Base-by-base conservation (phyloP, 2,888 invertebrate species). In the Drosophila phalerata region DNA sequence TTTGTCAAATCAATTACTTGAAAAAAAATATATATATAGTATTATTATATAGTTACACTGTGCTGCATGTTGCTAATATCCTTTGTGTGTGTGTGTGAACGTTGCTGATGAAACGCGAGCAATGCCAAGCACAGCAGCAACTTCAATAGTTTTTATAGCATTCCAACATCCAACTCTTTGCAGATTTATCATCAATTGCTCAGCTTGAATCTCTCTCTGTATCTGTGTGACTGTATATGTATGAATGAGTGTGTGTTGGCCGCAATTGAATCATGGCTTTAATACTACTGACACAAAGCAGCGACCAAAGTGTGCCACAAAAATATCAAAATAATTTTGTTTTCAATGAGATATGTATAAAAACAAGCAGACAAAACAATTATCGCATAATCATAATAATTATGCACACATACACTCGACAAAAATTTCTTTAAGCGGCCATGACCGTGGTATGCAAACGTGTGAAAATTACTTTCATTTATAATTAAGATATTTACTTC, bases 121-220 rank as follows among this genome's bases (percentile, higher is more conserved):
- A 77, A 65, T 77, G 77, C 32, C 61, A 62, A 55, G 51, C 64
- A 34, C 5, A 60, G 28, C 32, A 38, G 30, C n/a, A n/a, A 55
- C 28, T 48, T 22, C 62, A 68, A 63, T 78, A 71, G 47, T 62
- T 78, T 77, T 78, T 77, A 77, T 77, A 77, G 71, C 47, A 15
- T 34, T 60, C 49, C 49, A 3, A 17, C 25, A 17, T 49, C 49
- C 32, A 58, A 51, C 34, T 43, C 37, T 48, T 48, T 28, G 47
- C 66, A 67, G 56, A 77, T 74, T 64, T 63, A 73, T 73, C 73
- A 69, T 69, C 64, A 65, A 73, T 73, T 38, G 49, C 48, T 34
- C 15, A 32, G 60, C 37, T 51, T 49, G 48, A 45, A 73, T 65
- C 42, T 56, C 30, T 49, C 37, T 38, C 11, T 38, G 13, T 25